Base-by-base conservation (phyloP, 2,888 invertebrate species). In the Lamellibrachia satsuma region DNA sequence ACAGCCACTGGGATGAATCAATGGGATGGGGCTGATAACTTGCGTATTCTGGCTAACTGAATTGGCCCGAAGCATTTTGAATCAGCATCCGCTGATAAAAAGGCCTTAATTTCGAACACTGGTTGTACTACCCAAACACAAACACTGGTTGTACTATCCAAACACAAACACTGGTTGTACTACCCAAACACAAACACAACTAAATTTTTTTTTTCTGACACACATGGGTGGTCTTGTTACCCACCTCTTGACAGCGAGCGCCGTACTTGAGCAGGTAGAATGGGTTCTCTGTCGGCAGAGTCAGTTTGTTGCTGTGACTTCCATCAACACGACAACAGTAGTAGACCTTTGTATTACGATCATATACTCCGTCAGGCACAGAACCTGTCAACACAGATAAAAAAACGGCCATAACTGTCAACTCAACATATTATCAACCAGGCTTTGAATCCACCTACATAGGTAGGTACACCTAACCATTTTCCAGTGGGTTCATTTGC, bases 301-400 rank as follows among this genome's bases (percentile, higher is more conserved):
- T 52, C 11, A 94, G 92, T 8, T 93, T 92, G n/a, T 94, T 91
- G 27, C 90, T 91, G 1, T 92, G 92, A 8, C 90, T 92, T 15
- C 94, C 94, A 60, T 94, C 94, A 52, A 90, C 92, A 15, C 94
- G 94, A 90, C 94, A 94, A 92, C 94, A 94, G 92, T 93, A 94
- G 91, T 92, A 60, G 9, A 94, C 93, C 55, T 92, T 92, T 3
- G 94, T 94, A 92, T 94, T 94, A n/a, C 93, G 90, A 91, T 93
- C 93, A 90, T 93, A 94, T 15, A 90, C 92, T 52, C 94, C 94
- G 57, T 94, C 94, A 3, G 94, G 94, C 39, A 94, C 51, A 27
- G 92, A 92, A 39, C 94, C 94, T 94, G 55, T 1, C 75, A 75
- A 75, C 75, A 75, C 3, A n/a, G 75, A 22, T 75, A 6, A 75